Base-by-base conservation (phyloP, 2,888 invertebrate species). In the Rhimphoctona megacephalus region DNA sequence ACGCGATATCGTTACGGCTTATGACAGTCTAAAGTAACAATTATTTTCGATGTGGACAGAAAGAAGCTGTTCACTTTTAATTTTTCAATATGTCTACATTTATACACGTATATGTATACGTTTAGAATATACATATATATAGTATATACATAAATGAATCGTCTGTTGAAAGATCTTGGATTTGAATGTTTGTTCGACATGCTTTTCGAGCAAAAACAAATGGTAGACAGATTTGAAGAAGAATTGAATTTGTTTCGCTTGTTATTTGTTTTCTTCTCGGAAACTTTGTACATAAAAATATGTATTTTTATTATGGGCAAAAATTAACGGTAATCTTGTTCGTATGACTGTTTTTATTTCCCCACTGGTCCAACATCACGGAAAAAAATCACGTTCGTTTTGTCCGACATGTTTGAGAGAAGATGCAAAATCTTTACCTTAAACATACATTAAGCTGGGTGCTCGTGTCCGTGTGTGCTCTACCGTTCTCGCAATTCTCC, bases 361-460 rank as follows among this genome's bases (percentile, higher is more conserved):
- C 78, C 39, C 66, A 57, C 22, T 67, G 81, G 69, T 76, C 67
- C 80, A 80, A 70, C 46, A 70, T 77, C 61, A 77, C 78, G 69
- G 81, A 78, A 81, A 88, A 81, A 76, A 76, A 64, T 69, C 73
- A 77, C 82, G 81, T 36, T 73, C 70, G 78, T 52, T 52, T 74
- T 81, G 25, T 87, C 85, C 86, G 64, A 91, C 30, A 76, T 52
- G 88, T 61, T 89, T 88, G 88, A 91, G 85, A 93, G 92, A 92
- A 93, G 93, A 93, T 93, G 91, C 91, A 94, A 94, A 94, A 93
- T 93, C 88, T 92, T 94, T 94, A 94, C 94, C 94, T 94, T 93
- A 93, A 81, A 92, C 90, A 92, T 93, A 94, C 87, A 91, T 92
- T 92, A 93, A 93, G 92, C 91, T 90, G 92, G 87, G 89, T 90